Base-by-base conservation (phyloP, 2,797 vertebrate species). In the Muscicapa comitata region DNA sequence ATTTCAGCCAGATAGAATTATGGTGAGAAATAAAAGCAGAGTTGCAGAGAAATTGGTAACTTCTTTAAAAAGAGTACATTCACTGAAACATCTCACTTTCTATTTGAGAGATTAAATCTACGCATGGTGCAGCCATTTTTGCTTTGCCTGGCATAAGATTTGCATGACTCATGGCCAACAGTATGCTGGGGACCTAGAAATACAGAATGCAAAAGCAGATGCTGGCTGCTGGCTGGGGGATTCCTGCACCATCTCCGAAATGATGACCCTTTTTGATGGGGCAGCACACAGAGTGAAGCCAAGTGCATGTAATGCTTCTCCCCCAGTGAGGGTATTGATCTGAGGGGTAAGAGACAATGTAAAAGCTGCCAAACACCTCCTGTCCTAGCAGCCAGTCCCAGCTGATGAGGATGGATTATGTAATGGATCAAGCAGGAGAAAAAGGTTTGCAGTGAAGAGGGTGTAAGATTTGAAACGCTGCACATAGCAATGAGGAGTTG, bases 51-150 rank as follows among this genome's bases (percentile, higher is more conserved):
- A 95, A 88, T 61, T 13, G 48, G 6, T 91, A 67, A 90, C 63
- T 93, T 96, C 94, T 96, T 96, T 94, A 53, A 95, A 96, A 96
- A 88, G 76, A 88, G 53, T 91, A 74, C 95, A 78, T 82, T 94
- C 78, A 75, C 72, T 72, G 83, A 93, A 94, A 94, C 51, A 35
- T 93, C 75, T 94, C 95, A 90, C 93, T 96, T 95, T 96, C 94
- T 94, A 61, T 94, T 84, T 92, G 86, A 94, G 86, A 94, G 91
- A 94, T 74, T 40, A 92, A 91, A 94, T 95, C 88, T 92, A 38
- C 90, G 63, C 71, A 31, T 17, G 31, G 59, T 48, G 47, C 63
- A 94, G 70, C 79, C 85, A 73, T 94, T 96, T 96, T 88, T 93
- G 76, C 93, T 88, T 88, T 90, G 89, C 72, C 57, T 80, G 85